phyloP scores from a whole-genome alignment of 1,140 invertebrate genomes.

The Meloidogyne exigua region DNA sequence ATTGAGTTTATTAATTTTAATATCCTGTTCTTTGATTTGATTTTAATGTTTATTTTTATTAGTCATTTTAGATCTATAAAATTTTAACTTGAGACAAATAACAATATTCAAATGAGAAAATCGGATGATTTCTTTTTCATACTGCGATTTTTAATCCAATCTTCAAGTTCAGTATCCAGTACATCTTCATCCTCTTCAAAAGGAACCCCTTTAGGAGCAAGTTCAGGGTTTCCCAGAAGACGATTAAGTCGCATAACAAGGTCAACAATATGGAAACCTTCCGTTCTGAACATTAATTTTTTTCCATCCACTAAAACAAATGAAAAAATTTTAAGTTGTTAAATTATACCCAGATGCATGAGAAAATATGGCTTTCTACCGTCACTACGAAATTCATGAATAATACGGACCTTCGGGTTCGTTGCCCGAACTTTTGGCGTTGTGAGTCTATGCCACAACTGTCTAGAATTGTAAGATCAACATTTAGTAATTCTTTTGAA shows the following conservation, averaged over 20 bases:
- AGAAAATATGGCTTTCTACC: constrained; percentile 54
- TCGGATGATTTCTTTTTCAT: background rate
- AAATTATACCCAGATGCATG: constrained; percentile 46
- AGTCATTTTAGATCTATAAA: background rate
- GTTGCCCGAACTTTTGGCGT: constrained; percentile 54
- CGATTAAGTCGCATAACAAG: constrained; percentile 59
- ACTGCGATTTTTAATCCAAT: background rate
- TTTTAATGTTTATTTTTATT: background rate
- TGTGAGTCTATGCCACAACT: constrained; percentile 55
- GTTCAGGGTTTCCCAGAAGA: constrained; percentile 52
- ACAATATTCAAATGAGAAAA: constrained; percentile 2
- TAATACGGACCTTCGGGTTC: constrained; percentile 52
- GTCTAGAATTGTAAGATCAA: constrained; percentile 38
- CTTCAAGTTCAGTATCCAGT: constrained; percentile 10
- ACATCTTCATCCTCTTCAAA: constrained; percentile 9
- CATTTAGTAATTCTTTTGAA: background rate
- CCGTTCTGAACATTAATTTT: constrained; percentile 55
- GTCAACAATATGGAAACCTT: constrained; percentile 52
- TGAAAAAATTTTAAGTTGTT: background rate
- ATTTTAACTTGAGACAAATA: background rate
- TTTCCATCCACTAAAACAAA: constrained; percentile 45
- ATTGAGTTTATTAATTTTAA: background rate
- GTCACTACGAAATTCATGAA: constrained; percentile 54
- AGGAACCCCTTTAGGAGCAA: constrained; percentile 39
- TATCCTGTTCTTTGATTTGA: background rate